A percentile compares a stretch with the other conserved stretches of the same genome.
phyloP scores from a whole-genome alignment of 2,113 vertebrate species.

The Misgurnus anguillicaudatus region DNA sequence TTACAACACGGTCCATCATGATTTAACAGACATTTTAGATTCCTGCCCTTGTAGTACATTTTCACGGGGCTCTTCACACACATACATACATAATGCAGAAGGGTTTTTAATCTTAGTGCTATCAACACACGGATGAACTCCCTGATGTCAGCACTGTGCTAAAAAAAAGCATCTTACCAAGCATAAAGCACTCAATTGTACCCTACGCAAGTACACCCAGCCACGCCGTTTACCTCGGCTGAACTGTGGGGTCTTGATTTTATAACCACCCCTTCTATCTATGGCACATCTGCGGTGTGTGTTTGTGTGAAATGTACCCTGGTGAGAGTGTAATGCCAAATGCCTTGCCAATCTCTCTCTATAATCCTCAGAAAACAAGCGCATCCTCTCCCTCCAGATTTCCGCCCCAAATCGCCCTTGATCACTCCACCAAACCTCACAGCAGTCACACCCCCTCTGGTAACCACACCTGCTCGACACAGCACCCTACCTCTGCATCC shows the following conservation, averaged over 20 bases:
- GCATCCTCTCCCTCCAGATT: constrained; percentile 34
- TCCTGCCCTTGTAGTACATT: constrained; percentile 11
- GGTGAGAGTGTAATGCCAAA: constrained; percentile 27
- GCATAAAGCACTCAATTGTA: background rate
- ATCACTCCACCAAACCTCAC: constrained; percentile 29
- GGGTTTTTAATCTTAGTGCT: constrained; percentile 5
- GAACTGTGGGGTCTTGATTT: background rate
- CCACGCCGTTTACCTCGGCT: background rate
- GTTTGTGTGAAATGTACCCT: constrained; percentile 13
- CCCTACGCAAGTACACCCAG: background rate
- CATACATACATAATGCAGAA: constrained; percentile 28
- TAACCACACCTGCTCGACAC: constrained; percentile 34
- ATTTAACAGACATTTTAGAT: constrained; percentile 3
- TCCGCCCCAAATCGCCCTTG: constrained; percentile 25
- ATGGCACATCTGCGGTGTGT: constrained; percentile 30
- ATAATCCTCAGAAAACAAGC: constrained; percentile 31
- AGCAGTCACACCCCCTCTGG: constrained; percentile 36
- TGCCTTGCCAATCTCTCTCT: background rate
- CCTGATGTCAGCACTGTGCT: constrained; percentile 18
- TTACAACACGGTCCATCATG: background rate
- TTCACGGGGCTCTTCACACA: background rate
- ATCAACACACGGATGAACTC: constrained; percentile 13
- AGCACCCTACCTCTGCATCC: background rate
- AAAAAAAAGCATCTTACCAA: constrained; percentile 6
- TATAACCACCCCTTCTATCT: background rate